Evolutionary conservation across 1,140 invertebrate species (phyloP).

Genomic region (Sycobia sp.): DNA sequence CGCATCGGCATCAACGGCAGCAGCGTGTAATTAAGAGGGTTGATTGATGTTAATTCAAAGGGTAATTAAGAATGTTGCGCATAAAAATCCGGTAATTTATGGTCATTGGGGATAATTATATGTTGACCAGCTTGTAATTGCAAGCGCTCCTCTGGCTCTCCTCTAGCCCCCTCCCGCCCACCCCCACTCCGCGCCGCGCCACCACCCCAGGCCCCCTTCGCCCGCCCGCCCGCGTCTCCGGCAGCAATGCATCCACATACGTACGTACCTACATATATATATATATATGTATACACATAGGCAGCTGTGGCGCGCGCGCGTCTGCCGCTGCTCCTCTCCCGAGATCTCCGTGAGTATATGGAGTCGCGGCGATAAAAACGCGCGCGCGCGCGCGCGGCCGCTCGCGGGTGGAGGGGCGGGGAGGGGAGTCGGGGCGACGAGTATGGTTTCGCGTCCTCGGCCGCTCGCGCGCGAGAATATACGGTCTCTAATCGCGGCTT

Average conservation of each 20-base stretch:
- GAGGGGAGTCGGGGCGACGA: slow-evolving; percentile 16
- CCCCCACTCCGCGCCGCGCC: slow-evolving; percentile 14
- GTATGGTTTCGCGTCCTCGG: no score
- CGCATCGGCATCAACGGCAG: slow-evolving; percentile 46
- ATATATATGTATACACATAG: no score
- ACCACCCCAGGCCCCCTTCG: slow-evolving; percentile 10
- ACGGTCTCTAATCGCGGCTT: slow-evolving; percentile 56
- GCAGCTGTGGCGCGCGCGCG: no score
- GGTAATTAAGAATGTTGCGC: slow-evolving; percentile 63
- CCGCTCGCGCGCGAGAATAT: slow-evolving; percentile 44
- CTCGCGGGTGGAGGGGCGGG: not conserved
- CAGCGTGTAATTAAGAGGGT: slow-evolving; percentile 60
- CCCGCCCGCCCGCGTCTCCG: not conserved
- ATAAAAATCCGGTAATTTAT: slow-evolving; percentile 64
- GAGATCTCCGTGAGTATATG: no score
- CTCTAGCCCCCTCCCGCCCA: slow-evolving; percentile 8
- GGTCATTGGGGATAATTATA: slow-evolving; percentile 64
- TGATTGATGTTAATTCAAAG: slow-evolving; percentile 65
- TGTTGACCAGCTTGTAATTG: slow-evolving; percentile 64
- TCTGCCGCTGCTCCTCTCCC: no score
- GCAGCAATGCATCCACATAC: slow-evolving; percentile 1
- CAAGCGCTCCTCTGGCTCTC: slow-evolving; percentile 43
- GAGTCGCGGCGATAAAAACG: not conserved
- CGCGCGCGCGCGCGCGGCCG: not conserved
- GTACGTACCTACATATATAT: no score